Percentiles rank a stretch among this genome's conserved stretches.
phyloP scores from a whole-genome alignment of 2,113 vertebrate genomes.

The Lagopus muta region DNA sequence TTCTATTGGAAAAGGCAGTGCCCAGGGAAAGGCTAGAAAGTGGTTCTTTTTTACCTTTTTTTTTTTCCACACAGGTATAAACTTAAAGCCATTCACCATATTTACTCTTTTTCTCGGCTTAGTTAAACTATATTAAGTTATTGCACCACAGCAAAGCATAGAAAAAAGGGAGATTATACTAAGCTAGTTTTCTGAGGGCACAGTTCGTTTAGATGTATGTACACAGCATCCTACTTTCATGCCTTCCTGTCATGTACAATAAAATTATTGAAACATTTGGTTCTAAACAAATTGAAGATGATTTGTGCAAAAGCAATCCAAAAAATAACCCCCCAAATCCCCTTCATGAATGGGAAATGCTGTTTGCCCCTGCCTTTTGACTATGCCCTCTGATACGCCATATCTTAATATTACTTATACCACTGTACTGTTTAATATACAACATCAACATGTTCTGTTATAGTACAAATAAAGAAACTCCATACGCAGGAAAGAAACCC shows the following conservation, averaged over 20 bases:
- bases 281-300: conserved; percentile 7
- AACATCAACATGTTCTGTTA: conserved; percentile 34
- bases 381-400: background rate
- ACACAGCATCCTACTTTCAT: background rate
- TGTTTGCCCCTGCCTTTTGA: background rate
- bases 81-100: conserved; percentile 27
- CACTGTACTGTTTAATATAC: conserved; percentile 21
- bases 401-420: conserved; percentile 21
- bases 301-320: background rate
- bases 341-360: background rate
- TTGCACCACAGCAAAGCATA: background rate
- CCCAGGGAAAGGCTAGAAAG: conserved; percentile 9
- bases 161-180: background rate
- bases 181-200: conserved; percentile 16
- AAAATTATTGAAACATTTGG: background rate
- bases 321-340: background rate
- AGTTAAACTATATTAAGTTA: conserved; percentile 5
- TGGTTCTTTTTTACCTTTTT: background rate
- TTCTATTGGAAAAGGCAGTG: conserved; percentile 46
- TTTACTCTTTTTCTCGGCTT: conserved; percentile 1
- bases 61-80: background rate
- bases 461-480: conserved; percentile 54
- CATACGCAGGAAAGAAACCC: conserved; percentile 13
- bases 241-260: conserved; percentile 17
- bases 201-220: background rate